phyloP scores from a whole-genome alignment of 2,888 invertebrate genomes.

The Campoletis raptor region DNA sequence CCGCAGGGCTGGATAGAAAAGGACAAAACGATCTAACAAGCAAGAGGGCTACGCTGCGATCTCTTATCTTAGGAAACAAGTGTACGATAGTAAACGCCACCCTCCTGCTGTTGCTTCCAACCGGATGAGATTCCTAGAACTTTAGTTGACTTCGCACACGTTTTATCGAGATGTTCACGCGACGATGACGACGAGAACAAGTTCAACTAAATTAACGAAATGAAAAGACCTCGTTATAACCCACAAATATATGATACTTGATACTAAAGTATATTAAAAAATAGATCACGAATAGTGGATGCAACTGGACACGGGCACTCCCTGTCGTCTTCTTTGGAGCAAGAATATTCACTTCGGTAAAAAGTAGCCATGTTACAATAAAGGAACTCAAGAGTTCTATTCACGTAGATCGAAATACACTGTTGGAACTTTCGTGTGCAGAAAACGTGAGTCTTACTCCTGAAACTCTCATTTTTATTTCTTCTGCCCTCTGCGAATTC shows the following conservation, averaged over 20 bases:
- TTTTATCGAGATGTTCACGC: slow-evolving; percentile 53
- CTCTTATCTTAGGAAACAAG: slow-evolving; percentile 42
- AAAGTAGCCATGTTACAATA: not conserved
- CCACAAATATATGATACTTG: not conserved
- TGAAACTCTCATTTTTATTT: not conserved
- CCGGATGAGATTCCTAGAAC: slow-evolving; percentile 43
- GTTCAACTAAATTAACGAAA: not conserved
- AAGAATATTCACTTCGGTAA: not conserved
- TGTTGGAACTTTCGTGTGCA: not conserved
- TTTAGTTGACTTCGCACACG: slow-evolving; percentile 43
- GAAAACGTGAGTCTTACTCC: slow-evolving; percentile 2
- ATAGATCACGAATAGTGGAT: not conserved
- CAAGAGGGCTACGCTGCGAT: slow-evolving; percentile 5
- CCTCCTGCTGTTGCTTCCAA: slow-evolving; percentile 12
- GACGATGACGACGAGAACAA: slow-evolving; percentile 1
- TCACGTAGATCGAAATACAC: not conserved
- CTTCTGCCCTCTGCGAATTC: not conserved
- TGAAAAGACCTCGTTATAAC: not conserved
- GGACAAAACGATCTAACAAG: slow-evolving; percentile 22
- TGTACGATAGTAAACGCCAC: slow-evolving; percentile 42
- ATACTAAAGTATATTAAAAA: not conserved
- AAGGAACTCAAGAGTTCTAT: not conserved
- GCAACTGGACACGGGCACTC: not conserved
- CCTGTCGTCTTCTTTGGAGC: not conserved
- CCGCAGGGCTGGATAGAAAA: slow-evolving; percentile 6